phyloP scores from a whole-genome alignment of 2,797 vertebrate genomes.

The Glossophaga mutica region DNA sequence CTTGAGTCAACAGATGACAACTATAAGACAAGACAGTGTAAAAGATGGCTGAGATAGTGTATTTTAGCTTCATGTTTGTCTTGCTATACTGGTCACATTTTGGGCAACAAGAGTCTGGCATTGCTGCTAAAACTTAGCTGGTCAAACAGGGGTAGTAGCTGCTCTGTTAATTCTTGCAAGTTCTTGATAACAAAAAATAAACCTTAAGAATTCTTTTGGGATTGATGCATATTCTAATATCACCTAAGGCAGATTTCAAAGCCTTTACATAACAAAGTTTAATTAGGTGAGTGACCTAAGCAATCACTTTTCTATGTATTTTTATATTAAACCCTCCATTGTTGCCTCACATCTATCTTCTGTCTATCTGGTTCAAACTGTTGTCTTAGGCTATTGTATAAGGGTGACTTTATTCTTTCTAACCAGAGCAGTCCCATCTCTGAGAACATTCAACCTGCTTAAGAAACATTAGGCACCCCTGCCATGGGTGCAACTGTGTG shows the following conservation, averaged over 20 bases:
- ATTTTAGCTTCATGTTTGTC: not conserved
- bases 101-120: not conserved
- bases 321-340: not conserved
- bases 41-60: not conserved
- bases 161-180: constrained; percentile 37
- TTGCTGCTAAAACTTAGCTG: not conserved
- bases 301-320: not conserved
- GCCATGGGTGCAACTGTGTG: not conserved
- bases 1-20: not conserved
- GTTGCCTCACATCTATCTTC: not conserved
- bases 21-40: not conserved
- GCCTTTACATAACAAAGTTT: not conserved
- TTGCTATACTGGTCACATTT: not conserved
- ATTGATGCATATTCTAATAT: constrained; percentile 40
- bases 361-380: constrained; percentile 39
- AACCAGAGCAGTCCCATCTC: not conserved
- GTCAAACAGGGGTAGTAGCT: not conserved
- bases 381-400: not conserved
- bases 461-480: not conserved
- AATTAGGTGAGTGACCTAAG: not conserved
- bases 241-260: not conserved
- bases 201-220: constrained; percentile 11
- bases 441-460: not conserved
- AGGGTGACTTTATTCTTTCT: not conserved
- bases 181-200: constrained; percentile 50